These are phyloP conservation scores for Euglossa dilemma DNA, from an alignment of 1,140 invertebrate genomes.

Conservation along the genomic window DNA sequence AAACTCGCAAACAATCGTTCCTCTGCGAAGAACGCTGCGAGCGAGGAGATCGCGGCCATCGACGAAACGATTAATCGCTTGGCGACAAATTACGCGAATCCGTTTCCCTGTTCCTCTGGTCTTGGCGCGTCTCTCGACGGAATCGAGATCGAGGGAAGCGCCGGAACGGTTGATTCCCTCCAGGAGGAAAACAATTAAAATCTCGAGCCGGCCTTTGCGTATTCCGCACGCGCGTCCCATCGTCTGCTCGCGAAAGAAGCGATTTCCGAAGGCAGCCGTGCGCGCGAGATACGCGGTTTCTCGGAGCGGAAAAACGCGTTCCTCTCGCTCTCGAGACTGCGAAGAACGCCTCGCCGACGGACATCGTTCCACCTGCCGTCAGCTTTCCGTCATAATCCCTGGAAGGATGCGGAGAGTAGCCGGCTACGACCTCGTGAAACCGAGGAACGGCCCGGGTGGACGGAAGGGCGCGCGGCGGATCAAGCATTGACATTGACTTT, in stretches of 20 bases:
- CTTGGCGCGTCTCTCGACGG: too few relatives aligned
- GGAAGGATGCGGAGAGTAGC: constrained; percentile 7
- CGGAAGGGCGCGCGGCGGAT: not conserved
- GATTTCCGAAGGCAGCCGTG: constrained; percentile 48
- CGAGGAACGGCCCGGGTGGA: not conserved
- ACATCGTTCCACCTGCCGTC: constrained; percentile 32
- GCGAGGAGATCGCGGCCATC: too few relatives aligned
- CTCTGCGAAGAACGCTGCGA: not conserved
- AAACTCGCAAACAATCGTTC: not conserved
- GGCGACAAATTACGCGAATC: too few relatives aligned
- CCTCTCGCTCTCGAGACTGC: not conserved
- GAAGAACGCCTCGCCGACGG: constrained; percentile 50
- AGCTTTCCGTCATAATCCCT: constrained; percentile 48
- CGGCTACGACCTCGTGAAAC: not conserved
- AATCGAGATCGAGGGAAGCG: too few relatives aligned
- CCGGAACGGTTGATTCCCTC: not conserved
- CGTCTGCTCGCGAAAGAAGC: constrained; percentile 15
- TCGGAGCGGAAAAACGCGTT: constrained; percentile 56
- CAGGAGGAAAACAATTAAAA: not conserved
- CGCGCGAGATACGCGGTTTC: not conserved
- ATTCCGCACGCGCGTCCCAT: constrained; percentile 10
- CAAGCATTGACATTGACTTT: constrained; percentile 63
- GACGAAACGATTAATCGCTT: too few relatives aligned
- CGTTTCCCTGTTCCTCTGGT: too few relatives aligned
- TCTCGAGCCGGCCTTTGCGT: constrained; percentile 8